Evolutionary conservation across 2,888 invertebrate species (phyloP), one percentile per base, ranked within the genome.

Genomic region (Epistrophe grossulariae): DNA sequence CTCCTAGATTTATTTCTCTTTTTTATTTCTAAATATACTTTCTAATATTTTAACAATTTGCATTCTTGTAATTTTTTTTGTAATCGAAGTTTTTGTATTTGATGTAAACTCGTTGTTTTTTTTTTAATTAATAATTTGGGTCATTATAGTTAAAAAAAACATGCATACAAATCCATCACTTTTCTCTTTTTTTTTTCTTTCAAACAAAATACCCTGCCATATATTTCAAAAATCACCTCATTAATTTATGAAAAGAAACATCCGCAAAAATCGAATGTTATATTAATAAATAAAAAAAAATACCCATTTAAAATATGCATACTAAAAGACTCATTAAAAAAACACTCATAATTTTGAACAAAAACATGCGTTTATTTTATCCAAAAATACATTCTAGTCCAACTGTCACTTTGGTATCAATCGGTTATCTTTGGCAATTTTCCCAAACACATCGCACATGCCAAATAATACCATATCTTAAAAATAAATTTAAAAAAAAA

Each of bases 381-480:
- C 83, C 87, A 82, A 87, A 87, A 87, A 87, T 87, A 87, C 55
- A 17, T 66, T 76, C 73, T 74, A 76, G 71, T 76, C 66, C 60
- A 84, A 79, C 79, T 79, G 74, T 82, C 81, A 85, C 80, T 73
- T 74, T 79, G 66, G 59, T 85, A 85, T 87, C 74, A 82, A 79
- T 82, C 71, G 74, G 43, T 83, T 87, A 76, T 87, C 82, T 64
- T 79, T 87, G 87, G 87, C 87, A 87, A 52, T 38, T 48, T 79
- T 79, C 87, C 87, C 85, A 87, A n/a, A 74, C 82, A 79, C 55
- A 74, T 62, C 55, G 74, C 78, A 74, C 24, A 74, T 62, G 68
- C 70, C 48, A 59, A 78, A 24, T 24, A 55, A 60, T 17, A 28
- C 15, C 38, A 43, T 11, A n/a, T 38, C 31, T 38, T 52, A 55